phyloP scores from a whole-genome alignment of 2,797 vertebrate species.

The Syngnathus rostellatus region DNA sequence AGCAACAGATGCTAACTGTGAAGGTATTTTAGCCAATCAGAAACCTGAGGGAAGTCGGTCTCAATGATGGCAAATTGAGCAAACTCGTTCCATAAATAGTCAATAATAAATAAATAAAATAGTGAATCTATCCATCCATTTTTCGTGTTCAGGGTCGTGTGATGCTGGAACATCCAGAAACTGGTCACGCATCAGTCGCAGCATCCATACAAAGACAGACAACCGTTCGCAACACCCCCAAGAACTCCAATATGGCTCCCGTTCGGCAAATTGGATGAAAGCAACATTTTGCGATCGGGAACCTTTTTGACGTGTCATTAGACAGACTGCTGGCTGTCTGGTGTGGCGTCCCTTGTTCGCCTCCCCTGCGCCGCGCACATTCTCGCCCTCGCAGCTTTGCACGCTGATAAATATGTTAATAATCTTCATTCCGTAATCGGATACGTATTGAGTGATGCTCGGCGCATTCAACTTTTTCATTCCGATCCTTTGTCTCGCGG shows the following conservation, averaged over 20 bases:
- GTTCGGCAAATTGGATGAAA: too few relatives aligned
- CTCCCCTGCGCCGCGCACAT: constrained; percentile 20
- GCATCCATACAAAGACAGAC: too few relatives aligned
- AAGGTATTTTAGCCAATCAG: not conserved
- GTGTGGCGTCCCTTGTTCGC: not conserved
- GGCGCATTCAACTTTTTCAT: constrained; percentile 40
- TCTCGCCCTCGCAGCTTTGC: constrained; percentile 42
- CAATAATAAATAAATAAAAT: not conserved
- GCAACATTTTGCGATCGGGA: constrained; percentile 15
- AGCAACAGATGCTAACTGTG: not conserved
- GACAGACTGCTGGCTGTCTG: not conserved
- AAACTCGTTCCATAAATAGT: not conserved
- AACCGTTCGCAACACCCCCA: too few relatives aligned
- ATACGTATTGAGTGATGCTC: constrained; percentile 53
- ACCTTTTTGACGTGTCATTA: not conserved
- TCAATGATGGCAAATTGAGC: not conserved
- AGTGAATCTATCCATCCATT: not conserved
- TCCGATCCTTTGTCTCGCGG: constrained; percentile 43
- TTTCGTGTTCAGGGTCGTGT: too few relatives aligned
- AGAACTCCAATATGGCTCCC: too few relatives aligned
- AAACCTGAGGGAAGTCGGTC: not conserved
- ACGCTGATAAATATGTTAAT: constrained; percentile 55
- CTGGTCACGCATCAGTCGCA: too few relatives aligned
- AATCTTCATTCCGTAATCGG: constrained; percentile 51
- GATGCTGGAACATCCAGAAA: too few relatives aligned